phyloP scores from a whole-genome alignment of 2,797 vertebrate genomes.

The Ptychobarbus kaznakovi region DNA sequence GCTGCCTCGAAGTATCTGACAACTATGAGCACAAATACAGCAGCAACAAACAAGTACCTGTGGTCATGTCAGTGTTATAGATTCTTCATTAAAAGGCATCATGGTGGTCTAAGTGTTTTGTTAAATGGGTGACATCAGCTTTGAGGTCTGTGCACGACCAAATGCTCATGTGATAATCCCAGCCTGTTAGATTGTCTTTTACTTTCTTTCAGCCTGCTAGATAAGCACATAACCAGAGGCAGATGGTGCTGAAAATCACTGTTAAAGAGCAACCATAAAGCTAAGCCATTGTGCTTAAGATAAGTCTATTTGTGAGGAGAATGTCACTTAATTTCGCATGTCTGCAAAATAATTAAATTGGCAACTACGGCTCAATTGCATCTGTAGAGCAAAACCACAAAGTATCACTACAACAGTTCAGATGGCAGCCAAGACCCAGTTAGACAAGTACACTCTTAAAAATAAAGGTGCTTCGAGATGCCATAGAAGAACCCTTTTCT shows the following conservation, averaged over 20 bases:
- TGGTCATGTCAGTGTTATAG: neutral
- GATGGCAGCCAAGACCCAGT: neutral
- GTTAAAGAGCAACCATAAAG: slow-evolving; percentile 29
- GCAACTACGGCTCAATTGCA: slow-evolving; percentile 59
- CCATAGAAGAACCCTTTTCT: no score
- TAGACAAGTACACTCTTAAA: neutral
- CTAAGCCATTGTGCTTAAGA: slow-evolving; percentile 28
- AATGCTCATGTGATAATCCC: slow-evolving; percentile 34
- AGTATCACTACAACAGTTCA: slow-evolving; percentile 18
- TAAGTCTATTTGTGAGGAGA: slow-evolving; percentile 37
- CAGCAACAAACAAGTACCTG: slow-evolving; percentile 9
- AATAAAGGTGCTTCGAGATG: no score
- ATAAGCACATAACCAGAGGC: slow-evolving; percentile 34
- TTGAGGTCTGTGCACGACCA: neutral
- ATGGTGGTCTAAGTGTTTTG: slow-evolving; percentile 3
- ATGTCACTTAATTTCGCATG: slow-evolving; percentile 18
- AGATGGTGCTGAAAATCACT: slow-evolving; percentile 41
- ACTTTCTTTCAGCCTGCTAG: slow-evolving; percentile 24
- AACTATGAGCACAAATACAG: neutral
- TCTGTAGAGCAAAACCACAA: slow-evolving; percentile 21
- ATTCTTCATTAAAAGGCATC: slow-evolving; percentile 28
- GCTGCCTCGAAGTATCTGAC: neutral
- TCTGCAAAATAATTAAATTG: slow-evolving; percentile 11
- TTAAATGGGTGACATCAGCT: slow-evolving; percentile 27
- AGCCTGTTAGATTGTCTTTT: slow-evolving; percentile 26